Conservation (phyloP, 1,140 invertebrate genomes). For the Nephotettix cincticeps region DNA sequence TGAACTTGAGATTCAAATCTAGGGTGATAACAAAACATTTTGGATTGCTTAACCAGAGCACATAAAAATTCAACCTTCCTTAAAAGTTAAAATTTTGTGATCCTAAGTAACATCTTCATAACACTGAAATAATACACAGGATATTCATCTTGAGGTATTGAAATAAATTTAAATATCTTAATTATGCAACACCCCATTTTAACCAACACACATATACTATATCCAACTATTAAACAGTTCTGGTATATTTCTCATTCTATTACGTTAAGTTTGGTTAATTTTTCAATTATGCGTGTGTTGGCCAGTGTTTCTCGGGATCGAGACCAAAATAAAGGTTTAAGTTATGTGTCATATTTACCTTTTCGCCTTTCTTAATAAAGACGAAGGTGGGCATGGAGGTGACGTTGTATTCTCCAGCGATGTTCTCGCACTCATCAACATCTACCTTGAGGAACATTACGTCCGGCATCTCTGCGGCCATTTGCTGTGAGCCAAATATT, state of each 20-base stretch:
- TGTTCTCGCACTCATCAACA: constrained; percentile 85
- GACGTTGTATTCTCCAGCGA: constrained; percentile 77
- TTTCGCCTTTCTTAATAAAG: constrained; percentile 76
- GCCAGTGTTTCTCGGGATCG: not conserved
- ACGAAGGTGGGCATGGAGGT: constrained; percentile 92
- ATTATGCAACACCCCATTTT: no score
- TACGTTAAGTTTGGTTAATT: not conserved
- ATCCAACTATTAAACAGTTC: not conserved
- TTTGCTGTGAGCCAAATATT: constrained; percentile 65
- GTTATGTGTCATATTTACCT: constrained; percentile 52
- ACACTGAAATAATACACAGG: no score
- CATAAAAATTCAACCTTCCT: no score
- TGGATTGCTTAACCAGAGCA: no score
- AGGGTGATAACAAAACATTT: no score
- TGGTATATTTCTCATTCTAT: not conserved
- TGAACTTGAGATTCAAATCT: no score
- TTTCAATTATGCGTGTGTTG: not conserved
- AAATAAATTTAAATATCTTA: no score
- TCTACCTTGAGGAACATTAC: constrained; percentile 75
- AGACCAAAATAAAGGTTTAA: not conserved
- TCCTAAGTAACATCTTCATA: no score
- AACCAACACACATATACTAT: not conserved
- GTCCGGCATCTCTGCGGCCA: constrained; percentile 50
- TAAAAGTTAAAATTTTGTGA: no score
- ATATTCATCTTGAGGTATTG: no score